Percentiles rank a stretch among this genome's conserved stretches.
These are phyloP conservation scores for Champsocephalus gunnari DNA, from an alignment of 2,797 vertebrate species.

Conservation along the genomic window DNA sequence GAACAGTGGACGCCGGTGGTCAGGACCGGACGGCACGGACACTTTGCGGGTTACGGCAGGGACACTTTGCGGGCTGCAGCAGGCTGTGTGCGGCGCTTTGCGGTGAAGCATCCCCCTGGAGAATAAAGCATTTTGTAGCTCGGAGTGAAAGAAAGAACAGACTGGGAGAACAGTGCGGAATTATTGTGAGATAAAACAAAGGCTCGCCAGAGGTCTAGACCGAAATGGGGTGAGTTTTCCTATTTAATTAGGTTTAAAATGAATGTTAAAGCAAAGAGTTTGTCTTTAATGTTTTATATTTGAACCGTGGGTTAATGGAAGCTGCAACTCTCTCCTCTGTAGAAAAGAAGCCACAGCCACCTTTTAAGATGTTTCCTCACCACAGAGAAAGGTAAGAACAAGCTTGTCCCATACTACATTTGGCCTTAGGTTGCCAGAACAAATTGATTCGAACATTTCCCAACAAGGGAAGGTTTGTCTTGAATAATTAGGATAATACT, in stretches of 20 bases:
- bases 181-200: constrained; percentile 20
- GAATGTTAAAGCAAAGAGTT: neutral
- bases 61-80: constrained; percentile 44
- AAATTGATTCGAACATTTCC: neutral
- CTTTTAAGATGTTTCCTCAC: constrained; percentile 86
- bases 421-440: constrained; percentile 8
- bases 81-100: constrained; percentile 34
- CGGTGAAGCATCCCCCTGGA: constrained; percentile 45
- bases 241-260: constrained; percentile 1
- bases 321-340: constrained; percentile 8
- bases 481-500: neutral
- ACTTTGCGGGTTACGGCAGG: constrained; percentile 28
- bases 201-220: constrained; percentile 40
- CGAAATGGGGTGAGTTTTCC: constrained; percentile 81
- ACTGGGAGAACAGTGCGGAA: constrained; percentile 29
- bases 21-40: constrained; percentile 22
- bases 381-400: constrained; percentile 87
- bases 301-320: constrained; percentile 7
- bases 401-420: neutral
- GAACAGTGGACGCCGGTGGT: constrained; percentile 14
- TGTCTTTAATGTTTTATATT: neutral
- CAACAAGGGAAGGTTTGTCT: neutral
- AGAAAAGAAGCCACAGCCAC: constrained; percentile 76
- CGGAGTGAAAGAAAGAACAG: constrained; percentile 37
- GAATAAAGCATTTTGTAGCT: constrained; percentile 61